Conservation (phyloP, 2,888 invertebrate species). For the Drosophila lutescens region DNA sequence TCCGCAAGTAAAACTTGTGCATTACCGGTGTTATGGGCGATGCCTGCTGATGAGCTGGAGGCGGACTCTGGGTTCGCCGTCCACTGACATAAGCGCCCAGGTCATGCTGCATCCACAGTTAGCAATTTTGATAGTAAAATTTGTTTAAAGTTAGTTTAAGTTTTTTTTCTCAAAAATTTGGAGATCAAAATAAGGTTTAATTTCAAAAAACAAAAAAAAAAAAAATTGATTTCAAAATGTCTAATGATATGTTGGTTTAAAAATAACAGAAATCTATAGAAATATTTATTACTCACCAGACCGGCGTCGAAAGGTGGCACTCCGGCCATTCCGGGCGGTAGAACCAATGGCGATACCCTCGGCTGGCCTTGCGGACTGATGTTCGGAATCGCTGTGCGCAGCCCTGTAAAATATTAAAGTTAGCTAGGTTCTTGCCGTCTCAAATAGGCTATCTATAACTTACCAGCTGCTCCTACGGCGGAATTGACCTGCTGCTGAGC, state of each 20-base stretch:
- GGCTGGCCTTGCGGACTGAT: conserved; percentile 87
- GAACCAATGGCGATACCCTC: conserved; percentile 85
- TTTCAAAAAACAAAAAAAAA: not conserved
- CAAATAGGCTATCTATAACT: conserved; percentile 1
- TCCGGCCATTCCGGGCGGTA: conserved; percentile 86
- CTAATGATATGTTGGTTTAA: not conserved
- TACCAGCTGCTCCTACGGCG: conserved; percentile 82
- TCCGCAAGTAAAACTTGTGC: conserved; percentile 74
- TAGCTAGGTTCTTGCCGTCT: not conserved
- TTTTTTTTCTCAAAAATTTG: not conserved
- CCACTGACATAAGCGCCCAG: conserved; percentile 85
- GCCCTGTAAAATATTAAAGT: conserved; percentile 41
- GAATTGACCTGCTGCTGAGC: conserved; percentile 78
- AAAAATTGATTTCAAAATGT: not conserved
- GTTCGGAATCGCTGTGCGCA: conserved; percentile 86
- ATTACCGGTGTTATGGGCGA: conserved; percentile 90
- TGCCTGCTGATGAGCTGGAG: conserved; percentile 93
- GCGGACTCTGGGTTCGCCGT: conserved; percentile 88
- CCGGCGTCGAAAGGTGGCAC: conserved; percentile 88
- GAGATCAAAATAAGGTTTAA: not conserved
- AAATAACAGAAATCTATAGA: not conserved
- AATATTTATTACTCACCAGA: conserved; percentile 87
- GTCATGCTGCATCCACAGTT: conserved; percentile 86
- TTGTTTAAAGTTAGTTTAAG: conserved; percentile 23
- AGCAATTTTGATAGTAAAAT: conserved; percentile 45